A percentile compares a stretch with the other conserved stretches of the same genome.
These are phyloP conservation scores for Hypselothyrea guttata DNA, from an alignment of 2,888 invertebrate species.

Conservation along the genomic window DNA sequence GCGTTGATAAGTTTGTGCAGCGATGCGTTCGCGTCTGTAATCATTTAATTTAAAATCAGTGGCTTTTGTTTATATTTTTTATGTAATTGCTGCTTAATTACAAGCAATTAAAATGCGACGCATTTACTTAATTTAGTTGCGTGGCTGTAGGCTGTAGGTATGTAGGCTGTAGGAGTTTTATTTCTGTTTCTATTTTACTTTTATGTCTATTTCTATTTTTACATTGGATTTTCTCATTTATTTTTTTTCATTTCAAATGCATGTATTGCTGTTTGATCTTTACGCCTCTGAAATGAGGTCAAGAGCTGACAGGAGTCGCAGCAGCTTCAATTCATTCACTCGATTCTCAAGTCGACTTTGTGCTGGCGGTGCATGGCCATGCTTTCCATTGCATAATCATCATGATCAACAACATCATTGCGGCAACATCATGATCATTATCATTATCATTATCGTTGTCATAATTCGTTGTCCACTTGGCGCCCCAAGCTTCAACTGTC, in stretches of 20 bases:
- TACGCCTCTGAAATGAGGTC: slow-evolving; percentile 58
- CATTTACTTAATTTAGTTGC: slow-evolving; percentile 46
- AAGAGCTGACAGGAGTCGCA: slow-evolving; percentile 57
- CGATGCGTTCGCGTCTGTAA: slow-evolving; percentile 62
- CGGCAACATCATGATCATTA: slow-evolving; percentile 9
- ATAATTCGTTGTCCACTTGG: slow-evolving; percentile 67
- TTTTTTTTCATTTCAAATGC: slow-evolving; percentile 13
- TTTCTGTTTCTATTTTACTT: slow-evolving; percentile 11
- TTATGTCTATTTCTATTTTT: slow-evolving; percentile 13
- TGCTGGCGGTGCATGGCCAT: slow-evolving; percentile 13
- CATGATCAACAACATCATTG: not conserved
- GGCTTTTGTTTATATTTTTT: slow-evolving; percentile 59
- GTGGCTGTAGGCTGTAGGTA: too few relatives aligned
- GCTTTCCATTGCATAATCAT: slow-evolving; percentile 8
- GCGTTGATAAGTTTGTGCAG: slow-evolving; percentile 51
- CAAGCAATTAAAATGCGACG: slow-evolving; percentile 69
- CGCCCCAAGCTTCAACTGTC: slow-evolving; percentile 51
- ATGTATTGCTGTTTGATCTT: not conserved
- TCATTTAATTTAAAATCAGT: slow-evolving; percentile 70
- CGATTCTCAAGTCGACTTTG: slow-evolving; percentile 39
- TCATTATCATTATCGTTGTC: slow-evolving; percentile 21
- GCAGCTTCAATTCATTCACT: slow-evolving; percentile 11
- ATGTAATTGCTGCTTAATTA: slow-evolving; percentile 71
- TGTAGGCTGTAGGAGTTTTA: slow-evolving; percentile 23
- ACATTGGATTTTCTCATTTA: slow-evolving; percentile 6